Percentiles rank a stretch among this genome's conserved stretches.
Evolutionary conservation across 1,140 invertebrate genomes (phyloP).

Genomic region (Thaumatotibia leucotreta): DNA sequence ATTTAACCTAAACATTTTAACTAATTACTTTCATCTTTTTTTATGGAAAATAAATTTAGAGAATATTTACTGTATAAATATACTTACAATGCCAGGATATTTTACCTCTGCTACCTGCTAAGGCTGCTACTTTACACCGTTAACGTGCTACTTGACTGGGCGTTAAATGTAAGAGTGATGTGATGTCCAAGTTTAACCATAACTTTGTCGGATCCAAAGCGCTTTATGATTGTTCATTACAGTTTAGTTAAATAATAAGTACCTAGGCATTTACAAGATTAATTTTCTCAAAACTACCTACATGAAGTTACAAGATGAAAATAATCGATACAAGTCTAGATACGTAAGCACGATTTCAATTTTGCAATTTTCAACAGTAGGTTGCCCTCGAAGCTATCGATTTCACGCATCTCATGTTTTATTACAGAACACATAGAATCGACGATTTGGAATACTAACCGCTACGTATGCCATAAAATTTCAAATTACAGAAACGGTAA

Average conservation of each 20-base stretch:
- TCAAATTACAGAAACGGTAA: slow-evolving; percentile 38
- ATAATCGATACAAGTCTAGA: not conserved
- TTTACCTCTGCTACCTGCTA: no score
- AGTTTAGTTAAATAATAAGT: no score
- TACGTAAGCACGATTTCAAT: not conserved
- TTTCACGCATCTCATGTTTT: not conserved
- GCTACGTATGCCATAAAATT: slow-evolving; percentile 43
- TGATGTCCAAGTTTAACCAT: not conserved
- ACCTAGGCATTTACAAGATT: no score
- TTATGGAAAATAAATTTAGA: not conserved
- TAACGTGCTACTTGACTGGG: not conserved
- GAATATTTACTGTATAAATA: not conserved
- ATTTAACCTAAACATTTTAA: no score
- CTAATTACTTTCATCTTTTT: not conserved
- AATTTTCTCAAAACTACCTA: not conserved
- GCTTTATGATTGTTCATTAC: no score
- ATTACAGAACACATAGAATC: slow-evolving; percentile 5
- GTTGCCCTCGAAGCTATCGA: not conserved
- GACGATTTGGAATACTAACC: slow-evolving; percentile 19
- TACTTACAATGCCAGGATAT: not conserved
- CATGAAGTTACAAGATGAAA: not conserved
- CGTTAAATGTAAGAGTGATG: not conserved
- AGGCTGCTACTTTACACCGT: not conserved
- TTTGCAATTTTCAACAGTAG: slow-evolving; percentile 5
- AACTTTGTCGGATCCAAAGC: no score